Conservation (phyloP, 2,797 vertebrate genomes). For the Cuculus canorus region DNA sequence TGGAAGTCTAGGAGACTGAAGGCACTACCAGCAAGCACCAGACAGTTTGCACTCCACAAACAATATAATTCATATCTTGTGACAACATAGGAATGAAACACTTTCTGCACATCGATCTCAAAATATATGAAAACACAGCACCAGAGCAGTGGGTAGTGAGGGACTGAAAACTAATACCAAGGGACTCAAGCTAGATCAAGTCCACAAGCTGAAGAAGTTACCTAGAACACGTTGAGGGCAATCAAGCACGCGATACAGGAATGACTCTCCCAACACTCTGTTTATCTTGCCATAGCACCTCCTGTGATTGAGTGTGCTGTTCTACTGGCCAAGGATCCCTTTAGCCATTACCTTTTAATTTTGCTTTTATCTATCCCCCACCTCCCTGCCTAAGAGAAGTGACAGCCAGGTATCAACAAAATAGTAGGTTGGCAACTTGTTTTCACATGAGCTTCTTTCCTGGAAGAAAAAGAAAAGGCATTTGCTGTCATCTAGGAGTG, state of each 20-base stretch:
- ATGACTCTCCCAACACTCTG: background rate
- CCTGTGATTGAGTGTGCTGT: background rate
- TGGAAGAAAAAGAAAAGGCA: background rate
- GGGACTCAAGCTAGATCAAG: background rate
- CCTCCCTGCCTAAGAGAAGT: background rate
- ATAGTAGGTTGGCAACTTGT: background rate
- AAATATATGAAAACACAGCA: background rate
- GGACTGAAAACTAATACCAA: background rate
- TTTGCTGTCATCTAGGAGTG: background rate
- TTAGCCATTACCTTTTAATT: background rate
- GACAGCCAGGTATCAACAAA: background rate
- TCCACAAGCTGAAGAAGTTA: background rate
- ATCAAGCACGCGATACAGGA: background rate
- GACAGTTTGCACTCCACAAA: background rate
- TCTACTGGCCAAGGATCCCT: background rate
- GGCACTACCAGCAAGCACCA: background rate
- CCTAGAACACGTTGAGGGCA: background rate
- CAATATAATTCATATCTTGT: accelerated
- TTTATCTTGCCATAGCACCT: background rate
- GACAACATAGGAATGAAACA: background rate
- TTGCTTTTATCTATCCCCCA: background rate
- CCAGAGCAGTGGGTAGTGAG: background rate
- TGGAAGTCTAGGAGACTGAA: background rate
- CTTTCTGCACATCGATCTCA: background rate
- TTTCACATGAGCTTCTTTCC: background rate